Conservation (phyloP, 2,113 vertebrate species). For the Lepus timidus region DNA sequence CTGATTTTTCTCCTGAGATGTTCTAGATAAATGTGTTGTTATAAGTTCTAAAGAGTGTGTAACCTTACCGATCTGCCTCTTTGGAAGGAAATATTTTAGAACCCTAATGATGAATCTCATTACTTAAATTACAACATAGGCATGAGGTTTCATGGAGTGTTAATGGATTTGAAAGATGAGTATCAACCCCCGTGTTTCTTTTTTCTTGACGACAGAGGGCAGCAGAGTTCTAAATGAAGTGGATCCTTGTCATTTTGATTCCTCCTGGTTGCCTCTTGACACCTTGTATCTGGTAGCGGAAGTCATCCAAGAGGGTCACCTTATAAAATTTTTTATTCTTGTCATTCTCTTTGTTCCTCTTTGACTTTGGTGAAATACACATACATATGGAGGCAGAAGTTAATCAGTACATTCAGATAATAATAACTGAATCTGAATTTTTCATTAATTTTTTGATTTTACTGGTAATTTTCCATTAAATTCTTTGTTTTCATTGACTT, state of each 20-base stretch:
- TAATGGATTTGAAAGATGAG: neutral
- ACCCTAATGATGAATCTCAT: neutral
- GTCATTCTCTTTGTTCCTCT: neutral
- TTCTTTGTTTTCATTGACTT: neutral
- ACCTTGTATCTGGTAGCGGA: neutral
- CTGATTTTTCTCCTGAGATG: neutral
- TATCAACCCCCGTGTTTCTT: neutral
- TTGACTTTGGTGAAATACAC: neutral
- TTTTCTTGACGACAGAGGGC: slow-evolving; percentile 43
- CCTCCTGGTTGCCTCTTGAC: neutral
- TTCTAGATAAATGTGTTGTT: neutral
- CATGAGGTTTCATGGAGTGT: neutral
- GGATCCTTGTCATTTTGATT: neutral
- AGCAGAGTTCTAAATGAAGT: slow-evolving; percentile 47
- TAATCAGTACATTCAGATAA: neutral
- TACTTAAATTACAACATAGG: neutral
- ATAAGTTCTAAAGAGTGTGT: neutral
- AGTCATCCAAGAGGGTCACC: neutral
- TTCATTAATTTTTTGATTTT: slow-evolving; percentile 37
- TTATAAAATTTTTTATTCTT: neutral
- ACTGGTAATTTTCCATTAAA: slow-evolving; percentile 20
- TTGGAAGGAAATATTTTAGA: slow-evolving; percentile 51
- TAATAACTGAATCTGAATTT: neutral
- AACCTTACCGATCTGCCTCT: neutral
- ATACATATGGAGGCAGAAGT: neutral